Evolutionary conservation across 2,888 invertebrate species (phyloP).

Genomic region (Metopia argyrocephala): DNA sequence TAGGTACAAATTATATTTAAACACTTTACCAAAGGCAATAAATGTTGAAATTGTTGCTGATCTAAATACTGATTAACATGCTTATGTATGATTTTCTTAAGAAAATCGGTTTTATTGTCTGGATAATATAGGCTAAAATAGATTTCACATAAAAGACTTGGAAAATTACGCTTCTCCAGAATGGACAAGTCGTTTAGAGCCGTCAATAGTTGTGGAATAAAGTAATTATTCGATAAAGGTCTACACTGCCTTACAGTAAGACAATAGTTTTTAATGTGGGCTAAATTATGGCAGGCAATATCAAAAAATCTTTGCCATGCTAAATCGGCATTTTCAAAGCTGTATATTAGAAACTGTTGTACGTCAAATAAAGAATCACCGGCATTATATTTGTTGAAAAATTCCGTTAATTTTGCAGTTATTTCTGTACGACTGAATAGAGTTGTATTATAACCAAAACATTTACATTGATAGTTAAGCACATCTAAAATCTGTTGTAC

Average conservation of each 20-base stretch:
- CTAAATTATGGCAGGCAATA: conserved; percentile 67
- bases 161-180: conserved; percentile 67
- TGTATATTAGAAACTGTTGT: conserved; percentile 68
- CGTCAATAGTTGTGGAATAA: conserved; percentile 64
- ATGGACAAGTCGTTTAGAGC: conserved; percentile 63
- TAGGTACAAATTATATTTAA: conserved; percentile 68
- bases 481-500: conserved; percentile 65
- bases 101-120: conserved; percentile 69
- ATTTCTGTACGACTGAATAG: conserved; percentile 63
- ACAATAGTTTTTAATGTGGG: conserved; percentile 68
- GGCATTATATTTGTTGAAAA: conserved; percentile 69
- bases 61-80: conserved; percentile 69
- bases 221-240: conserved; percentile 68
- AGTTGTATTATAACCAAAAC: conserved; percentile 65
- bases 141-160: conserved; percentile 68
- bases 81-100: conserved; percentile 70
- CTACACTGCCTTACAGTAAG: conserved; percentile 65
- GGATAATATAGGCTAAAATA: conserved; percentile 68
- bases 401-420: conserved; percentile 68
- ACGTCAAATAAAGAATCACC: conserved; percentile 65
- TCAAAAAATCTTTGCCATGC: conserved; percentile 70
- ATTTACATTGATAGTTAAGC: conserved; percentile 66
- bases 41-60: conserved; percentile 59
- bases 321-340: conserved; percentile 70
- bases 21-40: conserved; percentile 69